A percentile compares a stretch with the other conserved stretches of the same genome.
phyloP scores from a whole-genome alignment of 2,113 vertebrate genomes.

The Phoxinus phoxinus region DNA sequence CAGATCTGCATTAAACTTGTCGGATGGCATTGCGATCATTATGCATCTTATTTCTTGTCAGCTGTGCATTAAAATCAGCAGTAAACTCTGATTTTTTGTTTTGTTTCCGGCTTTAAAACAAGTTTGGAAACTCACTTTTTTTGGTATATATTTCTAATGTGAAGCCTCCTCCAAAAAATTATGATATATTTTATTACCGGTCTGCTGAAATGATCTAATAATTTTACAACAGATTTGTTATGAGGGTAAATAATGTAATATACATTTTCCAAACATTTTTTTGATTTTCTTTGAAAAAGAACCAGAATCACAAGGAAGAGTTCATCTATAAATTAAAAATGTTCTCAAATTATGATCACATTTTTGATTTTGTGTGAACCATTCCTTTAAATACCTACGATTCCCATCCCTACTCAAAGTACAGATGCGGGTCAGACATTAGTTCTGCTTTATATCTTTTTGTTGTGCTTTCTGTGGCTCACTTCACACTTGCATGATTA shows the following conservation, averaged over 20 bases:
- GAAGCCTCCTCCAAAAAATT: neutral
- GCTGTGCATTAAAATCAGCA: neutral
- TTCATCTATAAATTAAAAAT: neutral
- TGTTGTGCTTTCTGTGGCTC: slow-evolving; percentile 22
- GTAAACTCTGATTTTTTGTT: neutral
- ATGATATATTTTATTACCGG: neutral
- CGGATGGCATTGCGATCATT: neutral
- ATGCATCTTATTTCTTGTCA: neutral
- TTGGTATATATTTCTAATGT: neutral
- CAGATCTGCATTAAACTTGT: neutral
- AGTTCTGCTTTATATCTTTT: neutral
- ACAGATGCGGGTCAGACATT: neutral
- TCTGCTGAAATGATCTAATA: neutral
- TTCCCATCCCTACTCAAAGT: neutral
- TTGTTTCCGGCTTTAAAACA: neutral
- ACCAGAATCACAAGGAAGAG: neutral
- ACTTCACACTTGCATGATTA: slow-evolving; percentile 26
- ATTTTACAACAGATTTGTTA: neutral
- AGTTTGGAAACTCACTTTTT: neutral
- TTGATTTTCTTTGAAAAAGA: neutral
- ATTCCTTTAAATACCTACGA: neutral
- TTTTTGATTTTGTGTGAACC: neutral
- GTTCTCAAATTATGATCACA: neutral
- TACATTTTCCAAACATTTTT: neutral
- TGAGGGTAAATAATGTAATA: neutral